Evolutionary conservation across 2,888 invertebrate genomes (phyloP), one percentile per base, ranked within the genome.

Genomic region (Polymixis flavicincta): DNA sequence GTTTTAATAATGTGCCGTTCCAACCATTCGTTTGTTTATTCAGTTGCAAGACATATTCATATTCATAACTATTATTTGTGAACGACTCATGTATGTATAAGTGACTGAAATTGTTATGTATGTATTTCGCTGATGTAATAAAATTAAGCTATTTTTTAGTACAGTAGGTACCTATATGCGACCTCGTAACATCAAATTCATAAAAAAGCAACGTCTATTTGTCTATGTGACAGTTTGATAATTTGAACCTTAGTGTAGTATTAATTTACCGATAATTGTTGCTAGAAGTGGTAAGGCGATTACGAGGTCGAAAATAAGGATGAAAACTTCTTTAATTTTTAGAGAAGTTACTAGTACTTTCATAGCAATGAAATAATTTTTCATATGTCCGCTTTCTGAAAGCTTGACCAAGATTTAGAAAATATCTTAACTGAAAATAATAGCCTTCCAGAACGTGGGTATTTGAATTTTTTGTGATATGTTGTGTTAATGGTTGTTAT

Each of bases 1-100:
- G 91, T 77, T 85, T 65, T 88, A 86, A 78, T 77, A 76, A 73
- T 83, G 85, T 87, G 76, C 32, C 70, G 79, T 81, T 75, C 14
- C 52, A 64, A 65, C 48, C 48, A 65, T 67, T 71, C 54, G 59
- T 71, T 59, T 69, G 61, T 69, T 55, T 71, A 63, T 60, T 66
- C 54, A 66, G 25, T 71, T 70, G 65, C 28, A 71, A 67, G 1
- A 28, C n/a, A n/a, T n/a, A n/a, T n/a, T n/a, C n/a, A n/a, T n/a
- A n/a, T n/a, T n/a, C n/a, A n/a, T n/a, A n/a, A n/a, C n/a, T n/a
- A n/a, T n/a, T n/a, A n/a, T 57, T 80, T 28, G 22, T 71, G 52
- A 57, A 42, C 37, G 52, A 48, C 32, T 50, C n/a, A 52, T 78
- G 67, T 68, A 71, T 66, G 69, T 69, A 14, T 67, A 59, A 19